These are phyloP conservation scores for Creontiades dilutus DNA, from an alignment of 2,888 invertebrate species.

Conservation along the genomic window DNA sequence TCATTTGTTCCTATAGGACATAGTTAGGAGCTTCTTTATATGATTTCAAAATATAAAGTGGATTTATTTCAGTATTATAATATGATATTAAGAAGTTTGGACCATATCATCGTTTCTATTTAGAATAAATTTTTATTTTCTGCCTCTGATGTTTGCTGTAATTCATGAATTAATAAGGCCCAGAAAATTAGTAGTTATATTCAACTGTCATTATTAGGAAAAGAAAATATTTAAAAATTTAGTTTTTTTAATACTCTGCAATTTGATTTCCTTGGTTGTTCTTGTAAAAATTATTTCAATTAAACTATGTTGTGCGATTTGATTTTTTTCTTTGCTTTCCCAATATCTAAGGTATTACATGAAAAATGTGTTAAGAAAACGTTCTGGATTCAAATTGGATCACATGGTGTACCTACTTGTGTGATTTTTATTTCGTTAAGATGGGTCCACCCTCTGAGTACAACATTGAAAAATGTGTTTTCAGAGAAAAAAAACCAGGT, in stretches of 20 bases:
- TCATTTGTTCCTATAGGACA: slow-evolving; percentile 48
- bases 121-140: slow-evolving; percentile 24
- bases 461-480: too few relatives aligned
- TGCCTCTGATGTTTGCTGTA: slow-evolving; percentile 1
- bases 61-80: slow-evolving; percentile 50
- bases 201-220: not conserved
- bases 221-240: not conserved
- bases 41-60: slow-evolving; percentile 4
- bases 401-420: too few relatives aligned
- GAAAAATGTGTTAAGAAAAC: too few relatives aligned
- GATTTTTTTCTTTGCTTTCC: not conserved
- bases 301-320: slow-evolving; percentile 26
- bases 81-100: slow-evolving; percentile 1
- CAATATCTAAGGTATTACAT: too few relatives aligned
- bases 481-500: too few relatives aligned
- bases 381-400: too few relatives aligned
- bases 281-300: slow-evolving; percentile 7
- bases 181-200: not conserved
- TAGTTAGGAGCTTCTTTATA: slow-evolving; percentile 28
- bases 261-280: not conserved
- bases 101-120: not conserved
- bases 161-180: slow-evolving; percentile 13
- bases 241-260: not conserved
- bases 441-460: too few relatives aligned
- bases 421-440: too few relatives aligned